Evolutionary conservation across 2,888 invertebrate species (phyloP), one percentile per base, ranked within the genome.

Genomic region (Leucoptera coffeella): DNA sequence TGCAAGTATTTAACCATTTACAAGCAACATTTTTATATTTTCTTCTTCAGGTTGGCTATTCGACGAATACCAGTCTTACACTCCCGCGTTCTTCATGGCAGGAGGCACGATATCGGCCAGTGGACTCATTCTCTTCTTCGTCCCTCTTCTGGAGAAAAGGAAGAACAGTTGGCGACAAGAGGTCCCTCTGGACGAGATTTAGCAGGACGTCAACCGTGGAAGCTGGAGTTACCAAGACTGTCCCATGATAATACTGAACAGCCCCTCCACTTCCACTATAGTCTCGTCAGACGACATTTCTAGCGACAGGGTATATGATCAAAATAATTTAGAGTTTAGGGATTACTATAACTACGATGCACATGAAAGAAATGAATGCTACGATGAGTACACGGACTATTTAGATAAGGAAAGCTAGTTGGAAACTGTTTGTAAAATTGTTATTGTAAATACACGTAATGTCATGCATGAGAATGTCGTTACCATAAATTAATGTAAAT

Each of bases 61-160:
- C 45, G 96, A 96, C 47, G 57, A 71, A 9, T 73, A 82, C 4
- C 39, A 72, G 2, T 85, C 88, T 10, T 95, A 93, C 64, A 75
- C 86, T 42, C 84, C 88, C 10, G 91, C 88, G 1, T 99, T 97
- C 61, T 78, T 82, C 40, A 73, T 94, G 31, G 89, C 93, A 12
- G 97, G 97, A 4, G 60, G 77, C 1, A 80, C 88, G 48, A 89
- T 96, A 30, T 82, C 86, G 4, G 35, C 87, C 23, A 93, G 93
- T 47, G 96, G 95, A 8, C 26, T 89, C 22, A 88, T 96, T 71
- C 74, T 96, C 32, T 94, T 89, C 56, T 55, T 78, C 33, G 88
- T 92, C 45, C 90, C 91, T 5, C 57, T 79, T 28, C 39, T 89
- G 26, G 83, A 85, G 49, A 73, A 49, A 39, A 47, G 56, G 29